Evolutionary conservation across 2,113 vertebrate species (phyloP).

Genomic region (Orycteropus afer): DNA sequence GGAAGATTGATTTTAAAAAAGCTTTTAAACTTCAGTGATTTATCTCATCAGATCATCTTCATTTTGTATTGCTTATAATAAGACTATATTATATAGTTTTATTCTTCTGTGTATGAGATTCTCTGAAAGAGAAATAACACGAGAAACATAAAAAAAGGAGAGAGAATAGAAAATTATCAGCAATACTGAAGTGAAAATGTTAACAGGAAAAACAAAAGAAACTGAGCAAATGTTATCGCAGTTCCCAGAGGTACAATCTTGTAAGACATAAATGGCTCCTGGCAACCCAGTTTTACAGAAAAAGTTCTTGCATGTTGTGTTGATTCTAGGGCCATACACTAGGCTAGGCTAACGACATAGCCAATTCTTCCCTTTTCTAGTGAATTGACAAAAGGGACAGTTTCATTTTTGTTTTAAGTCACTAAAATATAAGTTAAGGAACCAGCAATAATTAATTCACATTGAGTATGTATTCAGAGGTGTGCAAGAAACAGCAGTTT

Average conservation of each 20-base stretch:
- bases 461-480: slow-evolving; percentile 71
- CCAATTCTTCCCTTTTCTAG: slow-evolving; percentile 37
- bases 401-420: background rate
- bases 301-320: slow-evolving; percentile 55
- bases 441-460: slow-evolving; percentile 68
- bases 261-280: background rate
- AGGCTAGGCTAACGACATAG: background rate
- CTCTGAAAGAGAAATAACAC: slow-evolving; percentile 72
- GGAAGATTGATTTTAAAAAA: slow-evolving; percentile 90
- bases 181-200: slow-evolving; percentile 76
- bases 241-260: slow-evolving; percentile 12
- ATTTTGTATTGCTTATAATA: slow-evolving; percentile 87
- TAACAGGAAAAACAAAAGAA: slow-evolving; percentile 75
- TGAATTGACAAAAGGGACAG: slow-evolving; percentile 71
- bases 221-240: background rate
- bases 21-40: slow-evolving; percentile 89
- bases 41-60: slow-evolving; percentile 89
- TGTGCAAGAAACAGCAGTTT: slow-evolving; percentile 68
- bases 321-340: slow-evolving; percentile 24
- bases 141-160: slow-evolving; percentile 3
- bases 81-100: slow-evolving; percentile 84
- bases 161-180: slow-evolving; percentile 74
- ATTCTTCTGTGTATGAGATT: slow-evolving; percentile 80
- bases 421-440: slow-evolving; percentile 74
- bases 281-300: slow-evolving; percentile 36